These are phyloP conservation scores for Choreutis nemorana DNA, from an alignment of 2,888 invertebrate genomes.

Conservation along the genomic window DNA sequence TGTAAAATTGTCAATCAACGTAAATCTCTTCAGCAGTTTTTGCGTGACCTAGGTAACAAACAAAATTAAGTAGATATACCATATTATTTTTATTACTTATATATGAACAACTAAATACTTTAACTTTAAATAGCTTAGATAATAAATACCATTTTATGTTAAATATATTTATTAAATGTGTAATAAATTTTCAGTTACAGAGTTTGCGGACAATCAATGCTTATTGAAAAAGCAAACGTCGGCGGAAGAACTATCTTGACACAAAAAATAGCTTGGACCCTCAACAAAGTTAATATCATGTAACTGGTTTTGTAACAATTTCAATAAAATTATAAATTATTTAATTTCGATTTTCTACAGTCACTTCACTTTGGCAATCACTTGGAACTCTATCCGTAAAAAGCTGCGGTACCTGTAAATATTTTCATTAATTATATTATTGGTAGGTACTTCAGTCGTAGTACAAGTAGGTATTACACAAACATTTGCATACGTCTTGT, in stretches of 20 bases:
- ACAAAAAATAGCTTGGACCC: conserved; percentile 50
- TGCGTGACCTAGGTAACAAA: too few relatives aligned
- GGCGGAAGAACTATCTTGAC: conserved; percentile 49
- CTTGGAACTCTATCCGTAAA: conserved; percentile 58
- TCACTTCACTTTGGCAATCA: conserved; percentile 55
- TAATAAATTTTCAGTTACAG: conserved; percentile 31
- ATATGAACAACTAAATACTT: conserved; percentile 9
- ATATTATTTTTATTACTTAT: conserved; percentile 6
- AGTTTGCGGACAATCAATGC: conserved; percentile 47
- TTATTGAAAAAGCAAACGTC: conserved; percentile 45
- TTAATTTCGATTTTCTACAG: conserved; percentile 39
- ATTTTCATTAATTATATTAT: conserved; percentile 4
- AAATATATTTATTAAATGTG: neutral
- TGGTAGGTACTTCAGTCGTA: too few relatives aligned
- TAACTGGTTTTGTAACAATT: conserved; percentile 9
- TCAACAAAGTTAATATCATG: conserved; percentile 27
- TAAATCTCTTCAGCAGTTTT: too few relatives aligned
- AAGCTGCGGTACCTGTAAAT: conserved; percentile 47
- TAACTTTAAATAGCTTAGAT: too few relatives aligned
- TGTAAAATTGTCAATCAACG: too few relatives aligned
- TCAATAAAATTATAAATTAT: conserved; percentile 8
- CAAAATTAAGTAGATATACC: too few relatives aligned
- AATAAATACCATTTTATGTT: too few relatives aligned
- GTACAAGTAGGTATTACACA: too few relatives aligned
- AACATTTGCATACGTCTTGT: too few relatives aligned